Conservation (phyloP, 2,797 vertebrate species). For the Phataginus tetradactyla region DNA sequence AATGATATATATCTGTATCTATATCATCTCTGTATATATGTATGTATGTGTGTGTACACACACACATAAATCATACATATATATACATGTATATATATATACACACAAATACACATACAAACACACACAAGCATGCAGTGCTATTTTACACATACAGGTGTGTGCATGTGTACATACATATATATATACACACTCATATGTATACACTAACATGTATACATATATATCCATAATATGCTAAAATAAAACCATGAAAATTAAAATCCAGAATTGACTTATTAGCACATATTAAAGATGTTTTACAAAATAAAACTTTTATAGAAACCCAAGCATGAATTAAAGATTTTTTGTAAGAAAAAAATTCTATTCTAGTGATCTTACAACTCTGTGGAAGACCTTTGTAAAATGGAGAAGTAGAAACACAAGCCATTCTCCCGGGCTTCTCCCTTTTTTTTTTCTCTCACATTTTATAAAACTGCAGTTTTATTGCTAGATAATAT, state of each 20-base stretch:
- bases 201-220: not conserved
- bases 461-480: constrained; percentile 81
- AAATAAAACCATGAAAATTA: not conserved
- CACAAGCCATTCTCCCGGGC: not conserved
- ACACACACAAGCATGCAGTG: not conserved
- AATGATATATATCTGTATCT: not conserved
- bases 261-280: not conserved
- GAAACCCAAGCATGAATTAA: not conserved
- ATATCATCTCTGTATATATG: not conserved
- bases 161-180: not conserved
- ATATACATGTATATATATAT: accelerated
- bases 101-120: accelerated
- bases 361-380: not conserved
- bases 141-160: not conserved
- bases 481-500: constrained; percentile 86
- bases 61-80: not conserved
- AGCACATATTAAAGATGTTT: constrained; percentile 1
- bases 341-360: constrained; percentile 37
- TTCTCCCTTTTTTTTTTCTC: not conserved
- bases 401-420: constrained; percentile 54
- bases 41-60: not conserved
- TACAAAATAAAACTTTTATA: constrained; percentile 35
- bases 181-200: no score
- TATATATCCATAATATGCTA: not conserved
- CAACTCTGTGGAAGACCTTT: not conserved